Evolutionary conservation across 1,140 invertebrate species (phyloP).

Genomic region (Cepaea nemoralis): DNA sequence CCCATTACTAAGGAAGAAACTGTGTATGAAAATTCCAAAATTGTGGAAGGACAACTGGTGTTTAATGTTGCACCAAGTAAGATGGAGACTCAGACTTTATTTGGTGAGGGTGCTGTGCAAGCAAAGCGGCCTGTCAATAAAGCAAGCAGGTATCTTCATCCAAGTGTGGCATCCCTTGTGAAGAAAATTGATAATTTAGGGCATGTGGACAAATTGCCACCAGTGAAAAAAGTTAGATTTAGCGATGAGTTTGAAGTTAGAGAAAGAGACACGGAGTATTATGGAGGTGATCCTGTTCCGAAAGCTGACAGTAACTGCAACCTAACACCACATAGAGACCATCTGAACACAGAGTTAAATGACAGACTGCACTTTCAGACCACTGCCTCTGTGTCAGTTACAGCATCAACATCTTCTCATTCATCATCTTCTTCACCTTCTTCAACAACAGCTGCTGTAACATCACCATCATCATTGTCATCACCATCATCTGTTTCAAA

Average conservation of each 20-base stretch:
- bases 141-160: slow-evolving; percentile 5
- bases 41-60: slow-evolving; percentile 1
- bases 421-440: slow-evolving; percentile 30
- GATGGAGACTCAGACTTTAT: not conserved
- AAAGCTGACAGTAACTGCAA: not conserved
- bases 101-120: not conserved
- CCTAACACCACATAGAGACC: too few relatives aligned
- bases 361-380: not conserved
- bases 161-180: not conserved
- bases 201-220: not conserved
- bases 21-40: slow-evolving; percentile 17
- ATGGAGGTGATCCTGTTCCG: not conserved
- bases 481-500: not conserved
- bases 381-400: not conserved
- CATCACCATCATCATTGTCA: not conserved
- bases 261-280: not conserved
- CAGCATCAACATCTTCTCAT: not conserved
- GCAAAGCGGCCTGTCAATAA: not conserved
- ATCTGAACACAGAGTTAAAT: not conserved
- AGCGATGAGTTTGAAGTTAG: slow-evolving; percentile 18
- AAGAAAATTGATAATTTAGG: not conserved
- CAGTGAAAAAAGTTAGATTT: slow-evolving; percentile 23
- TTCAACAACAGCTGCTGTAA: too few relatives aligned
- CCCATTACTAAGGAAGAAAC: not conserved
- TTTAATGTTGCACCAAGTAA: slow-evolving; percentile 25